phyloP scores from a whole-genome alignment of 2,888 invertebrate species.

The Eupithecia tripunctaria region DNA sequence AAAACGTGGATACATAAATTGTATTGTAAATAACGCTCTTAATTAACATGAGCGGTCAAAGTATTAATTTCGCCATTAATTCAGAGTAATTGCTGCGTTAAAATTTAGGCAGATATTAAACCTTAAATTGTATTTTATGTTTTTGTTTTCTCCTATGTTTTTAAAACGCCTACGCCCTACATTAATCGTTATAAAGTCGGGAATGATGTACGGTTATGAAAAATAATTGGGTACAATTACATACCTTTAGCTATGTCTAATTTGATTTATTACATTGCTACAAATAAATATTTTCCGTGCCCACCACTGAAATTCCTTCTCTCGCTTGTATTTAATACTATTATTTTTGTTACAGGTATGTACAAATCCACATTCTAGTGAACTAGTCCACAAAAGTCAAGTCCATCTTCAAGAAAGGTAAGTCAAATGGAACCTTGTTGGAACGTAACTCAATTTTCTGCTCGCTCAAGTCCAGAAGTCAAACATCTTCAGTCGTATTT shows the following conservation, averaged over 20 bases:
- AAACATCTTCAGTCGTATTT: constrained; percentile 24
- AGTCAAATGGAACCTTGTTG: constrained; percentile 12
- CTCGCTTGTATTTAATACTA: constrained; percentile 12
- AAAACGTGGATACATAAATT: constrained; percentile 59
- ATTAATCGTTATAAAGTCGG: constrained; percentile 74
- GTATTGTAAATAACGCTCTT: constrained; percentile 71
- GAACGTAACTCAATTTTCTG: constrained; percentile 13
- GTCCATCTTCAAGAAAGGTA: constrained; percentile 15
- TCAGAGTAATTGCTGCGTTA: constrained; percentile 78
- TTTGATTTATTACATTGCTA: constrained; percentile 55
- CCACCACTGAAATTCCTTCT: not conserved
- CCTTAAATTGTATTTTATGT: constrained; percentile 78
- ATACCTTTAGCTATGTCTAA: constrained; percentile 52
- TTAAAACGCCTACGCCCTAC: constrained; percentile 64
- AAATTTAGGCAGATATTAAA: constrained; percentile 77
- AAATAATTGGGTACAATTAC: constrained; percentile 68
- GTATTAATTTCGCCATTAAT: constrained; percentile 84
- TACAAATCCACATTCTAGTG: constrained; percentile 37
- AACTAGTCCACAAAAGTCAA: not conserved
- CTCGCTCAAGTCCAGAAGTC: constrained; percentile 1
- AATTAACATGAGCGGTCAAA: constrained; percentile 81
- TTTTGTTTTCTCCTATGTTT: constrained; percentile 61
- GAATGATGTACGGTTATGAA: constrained; percentile 72
- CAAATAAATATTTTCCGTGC: constrained; percentile 13
- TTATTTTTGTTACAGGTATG: constrained; percentile 68